Conservation (phyloP, 2,113 vertebrate genomes). For the Tiliqua scincoides region DNA sequence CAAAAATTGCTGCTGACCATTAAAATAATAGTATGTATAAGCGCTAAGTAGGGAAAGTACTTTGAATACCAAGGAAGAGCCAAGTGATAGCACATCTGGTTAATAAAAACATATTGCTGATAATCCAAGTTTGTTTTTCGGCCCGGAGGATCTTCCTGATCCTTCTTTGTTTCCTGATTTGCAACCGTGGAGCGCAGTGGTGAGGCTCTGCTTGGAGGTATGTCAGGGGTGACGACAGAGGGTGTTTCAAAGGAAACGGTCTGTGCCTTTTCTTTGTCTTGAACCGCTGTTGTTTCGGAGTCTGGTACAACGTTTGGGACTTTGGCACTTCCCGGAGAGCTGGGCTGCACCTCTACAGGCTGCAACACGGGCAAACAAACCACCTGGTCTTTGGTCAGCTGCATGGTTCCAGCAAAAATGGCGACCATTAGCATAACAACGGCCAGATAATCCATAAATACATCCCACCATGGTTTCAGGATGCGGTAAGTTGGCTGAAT, state of each 20-base stretch:
- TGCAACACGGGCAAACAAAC: conserved; percentile 95
- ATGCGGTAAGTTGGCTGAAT: conserved; percentile 97
- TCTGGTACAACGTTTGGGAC: conserved; percentile 55
- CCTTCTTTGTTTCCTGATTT: conserved; percentile 70
- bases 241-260: conserved; percentile 75
- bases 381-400: conserved; percentile 98
- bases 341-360: conserved; percentile 70
- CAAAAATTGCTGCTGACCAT: conserved; percentile 99
- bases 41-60: conserved; percentile 97
- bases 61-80: conserved; percentile 99
- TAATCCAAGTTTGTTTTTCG: conserved; percentile 95
- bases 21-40: conserved; percentile 96
- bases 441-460: conserved; percentile 98
- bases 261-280: conserved; percentile 61
- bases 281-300: conserved; percentile 69
- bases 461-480: conserved; percentile 99
- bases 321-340: conserved; percentile 65
- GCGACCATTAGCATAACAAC: conserved; percentile 98
- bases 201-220: conserved; percentile 74
- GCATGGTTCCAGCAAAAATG: conserved; percentile 99
- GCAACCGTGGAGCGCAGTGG: conserved; percentile 72
- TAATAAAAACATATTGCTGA: conserved; percentile 99
- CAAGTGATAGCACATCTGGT: conserved; percentile 98
- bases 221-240: conserved; percentile 76
- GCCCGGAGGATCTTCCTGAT: conserved; percentile 81